Evolutionary conservation across 1,140 invertebrate genomes (phyloP), one percentile per base, ranked within the genome.

Genomic region (Adoxophyes honmai): DNA sequence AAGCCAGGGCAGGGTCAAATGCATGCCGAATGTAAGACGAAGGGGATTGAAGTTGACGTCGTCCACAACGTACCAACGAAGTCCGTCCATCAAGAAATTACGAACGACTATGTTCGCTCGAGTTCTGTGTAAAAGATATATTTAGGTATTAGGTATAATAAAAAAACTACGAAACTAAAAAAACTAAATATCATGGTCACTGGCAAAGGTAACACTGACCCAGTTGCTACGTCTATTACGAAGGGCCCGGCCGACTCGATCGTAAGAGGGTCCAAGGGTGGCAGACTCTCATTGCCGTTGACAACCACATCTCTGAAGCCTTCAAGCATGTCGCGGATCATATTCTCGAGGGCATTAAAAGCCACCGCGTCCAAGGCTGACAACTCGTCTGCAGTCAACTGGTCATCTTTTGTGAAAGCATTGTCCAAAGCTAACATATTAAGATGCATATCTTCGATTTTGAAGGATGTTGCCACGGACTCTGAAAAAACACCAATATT

Each of bases 51-150:
- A 70, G 4, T 54, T 62, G 10, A 73, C 59, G 13, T 52, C 28
- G 48, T 75, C 68, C 1, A 70, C 60, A 0, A 73, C 52, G 33
- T 62, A 75, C 73, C 70, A 75, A 1, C 52, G 57, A 0, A 75
- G 64, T 38, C 73, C 73, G 44, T 72, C 67, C 21, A 62, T 48
- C 4, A 52, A 42, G 8, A 75, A 60, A 54, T 75, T 51, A 10
- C 39, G 54, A 18, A 70, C 34, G 1, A 48, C 37, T 4, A 39
- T 59, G 21, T 52, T 13, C 4, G 52, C 59, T 5, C 63, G 62
- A 5, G 64, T 16, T 33, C 66, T 65, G 16, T 10, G 14, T 13
- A 55, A 52, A 15, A n/a, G n/a, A n/a, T n/a, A n/a, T n/a, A n/a
- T n/a, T n/a, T n/a, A n/a, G n/a, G n/a, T n/a, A n/a, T n/a, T n/a